Base-by-base conservation (phyloP, 2,113 vertebrate genomes). In the Microcebus tavaratra region DNA sequence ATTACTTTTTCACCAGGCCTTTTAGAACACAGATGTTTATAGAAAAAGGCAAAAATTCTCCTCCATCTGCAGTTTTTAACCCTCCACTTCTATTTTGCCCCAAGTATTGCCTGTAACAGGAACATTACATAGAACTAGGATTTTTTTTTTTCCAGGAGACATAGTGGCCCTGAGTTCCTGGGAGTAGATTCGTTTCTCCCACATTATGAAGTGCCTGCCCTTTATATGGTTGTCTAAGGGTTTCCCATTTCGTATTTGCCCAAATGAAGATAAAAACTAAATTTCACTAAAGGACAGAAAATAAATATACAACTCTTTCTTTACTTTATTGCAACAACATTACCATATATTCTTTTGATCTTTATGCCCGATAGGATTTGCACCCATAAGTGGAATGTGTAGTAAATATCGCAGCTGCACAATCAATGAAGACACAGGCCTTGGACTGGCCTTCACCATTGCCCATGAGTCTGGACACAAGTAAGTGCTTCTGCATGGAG, bases 381-480 rank as follows among this genome's bases (percentile, higher is more conserved):
- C 99, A 8, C 99, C 99, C 36, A 99, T 99, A 59, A 99, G 99
- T 57, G 99, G 99, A n/a, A 99, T 99, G 99, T 99, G 99, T 87
- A 99, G 99, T 96, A 99, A 99, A 96, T 99, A 99, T 94, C 98
- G 99, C 31, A 99, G 99, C 98, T 99, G 99, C 39, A 99, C 99
- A 0, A 88, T 99, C 25, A 99, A 99, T 59, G 99, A 99, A 96
- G 99, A 99, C 91, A 99, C 99, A 0, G 99, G 99, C 3, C 98
- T 99, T 0, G 99, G 99, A 31, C 98, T 99, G 92, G 99, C 99
- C 6, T 99, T 99, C 98, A 99, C 99, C 91, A 99, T 99, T 13
- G 99, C 99, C 20, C 99, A 99, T 23, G 99, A 99, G 97, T 99
- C 99, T 21, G 99, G 99, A 96, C 99, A 99, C 98, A 99, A 99